Evolutionary conservation across 1,140 invertebrate species (phyloP), one percentile per base, ranked within the genome.

Genomic region (Penaeus chinensis): DNA sequence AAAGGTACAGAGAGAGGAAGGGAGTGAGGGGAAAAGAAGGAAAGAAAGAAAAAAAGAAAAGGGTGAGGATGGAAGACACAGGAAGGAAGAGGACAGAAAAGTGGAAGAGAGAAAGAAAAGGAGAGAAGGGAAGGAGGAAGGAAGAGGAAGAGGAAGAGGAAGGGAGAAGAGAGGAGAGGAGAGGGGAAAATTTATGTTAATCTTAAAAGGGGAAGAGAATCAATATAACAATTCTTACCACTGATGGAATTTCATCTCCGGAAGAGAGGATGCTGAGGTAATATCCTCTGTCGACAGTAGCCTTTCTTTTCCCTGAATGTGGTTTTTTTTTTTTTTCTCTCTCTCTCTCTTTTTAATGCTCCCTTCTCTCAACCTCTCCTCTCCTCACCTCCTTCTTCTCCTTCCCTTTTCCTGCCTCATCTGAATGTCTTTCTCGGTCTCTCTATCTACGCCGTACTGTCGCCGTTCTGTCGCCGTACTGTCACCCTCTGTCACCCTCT

Each of bases 221-320:
- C 66, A 71, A 71, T 71, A 71, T 71, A 71, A 71, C 66, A 71
- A 71, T 71, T 71, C 66, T 71, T 71, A 71, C 66, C 22, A 32
- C 66, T 71, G 66, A 71, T 71, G 66, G 66, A 71, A 71, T 71
- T 71, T 71, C 66, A 71, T 22, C 66, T 71, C n/a, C 20, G n/a
- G 66, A 32, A 24, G 66, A 71, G 10, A 54, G 54, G 54, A 54
- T 54, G 54, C 54, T 54, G 54, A 54, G 54, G 54, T 54, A 54
- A 54, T 54, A 54, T 54, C 54, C 54, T 42, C 37, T 54, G 54
- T 54, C 54, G 54, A 54, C 54, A 54, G 54, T 54, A 54, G 54
- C 10, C 54, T 54, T 54, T 13, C 54, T 54, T 54, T 54, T 54
- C 16, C 11, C 0, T 11, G 16, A 82, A 82, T 82, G 62, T 82